Base-by-base conservation (phyloP, 2,888 invertebrate species). In the Mythimna albipuncta region DNA sequence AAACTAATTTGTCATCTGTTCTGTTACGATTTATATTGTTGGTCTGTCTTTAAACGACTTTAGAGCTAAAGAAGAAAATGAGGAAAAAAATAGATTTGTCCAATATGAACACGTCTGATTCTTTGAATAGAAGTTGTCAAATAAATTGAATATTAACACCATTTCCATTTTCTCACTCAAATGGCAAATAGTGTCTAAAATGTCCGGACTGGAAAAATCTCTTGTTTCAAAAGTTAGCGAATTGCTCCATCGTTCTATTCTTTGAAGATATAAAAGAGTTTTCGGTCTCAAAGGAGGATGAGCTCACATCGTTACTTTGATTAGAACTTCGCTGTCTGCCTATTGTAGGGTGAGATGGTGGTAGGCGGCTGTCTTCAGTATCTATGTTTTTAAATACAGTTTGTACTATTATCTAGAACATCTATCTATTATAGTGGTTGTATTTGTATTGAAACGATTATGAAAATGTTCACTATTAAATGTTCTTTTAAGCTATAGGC, bases 281-380 rank as follows among this genome's bases (percentile, higher is more conserved):
- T 91, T 91, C 83, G 89, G 89, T 91, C 92, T 92, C 93, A 89
- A 89, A 90, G 91, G 89, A 87, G 83, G 84, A 91, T 91, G 91
- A 92, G 91, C 88, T 91, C 91, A 90, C 92, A 89, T 92, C 89
- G 90, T 88, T 91, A 90, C 91, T 92, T 91, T 91, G 90, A 93
- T 94, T 92, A 92, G 89, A 93, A 93, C 85, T 92, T 92, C 83
- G 80, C 82, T 87, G 88, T 62, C 75, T 83, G 65, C 59, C 72
- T 64, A 73, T 81, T 77, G 82, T 85, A 62, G 19, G 26, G 35
- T 59, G 63, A 82, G 52, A 52, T 50, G 57, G 63, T 47, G 11
- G 63, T 41, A 35, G 16, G 26, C 32, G 6, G n/a, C 26, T 41
- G 47, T 47, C 63, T 63, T 54, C 65, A 52, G 63, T 59, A 50